Evolutionary conservation across 2,888 invertebrate species (phyloP).

Genomic region (Macrosiphum euphorbiae): DNA sequence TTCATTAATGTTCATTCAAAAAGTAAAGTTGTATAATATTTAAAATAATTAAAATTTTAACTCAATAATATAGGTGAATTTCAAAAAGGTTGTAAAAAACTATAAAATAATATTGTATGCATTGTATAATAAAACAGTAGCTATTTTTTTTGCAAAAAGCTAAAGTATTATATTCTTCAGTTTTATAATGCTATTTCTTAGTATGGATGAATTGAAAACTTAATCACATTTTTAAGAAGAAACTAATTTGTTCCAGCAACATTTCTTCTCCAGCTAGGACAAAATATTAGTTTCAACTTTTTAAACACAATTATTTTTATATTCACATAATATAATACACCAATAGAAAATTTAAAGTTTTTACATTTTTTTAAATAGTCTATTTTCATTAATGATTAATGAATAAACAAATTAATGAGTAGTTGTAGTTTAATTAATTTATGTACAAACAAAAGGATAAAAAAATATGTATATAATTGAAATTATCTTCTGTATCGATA

Average conservation of each 20-base stretch:
- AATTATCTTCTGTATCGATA: slow-evolving; percentile 90
- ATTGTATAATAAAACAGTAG: not conserved
- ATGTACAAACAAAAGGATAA: slow-evolving; percentile 5
- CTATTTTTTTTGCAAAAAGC: not conserved
- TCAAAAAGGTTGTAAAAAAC: not conserved
- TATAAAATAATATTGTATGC: not conserved
- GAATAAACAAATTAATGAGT: not conserved
- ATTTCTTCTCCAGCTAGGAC: not conserved
- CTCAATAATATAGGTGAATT: not conserved
- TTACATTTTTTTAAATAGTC: not conserved
- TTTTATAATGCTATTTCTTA: not conserved
- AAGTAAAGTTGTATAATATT: not conserved
- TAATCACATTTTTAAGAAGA: not conserved
- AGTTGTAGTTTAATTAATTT: slow-evolving; percentile 19
- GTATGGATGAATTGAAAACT: not conserved
- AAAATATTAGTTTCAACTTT: not conserved
- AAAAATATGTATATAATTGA: not conserved
- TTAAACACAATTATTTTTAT: not conserved
- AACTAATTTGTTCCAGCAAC: not conserved
- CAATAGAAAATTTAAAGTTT: not conserved
- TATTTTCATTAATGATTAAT: not conserved
- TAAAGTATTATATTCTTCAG: not conserved
- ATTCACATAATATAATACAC: not conserved
- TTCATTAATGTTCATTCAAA: not conserved
- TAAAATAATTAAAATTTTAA: not conserved